phyloP scores from a whole-genome alignment of 2,797 vertebrate genomes.

The Cossypha dichroa region DNA sequence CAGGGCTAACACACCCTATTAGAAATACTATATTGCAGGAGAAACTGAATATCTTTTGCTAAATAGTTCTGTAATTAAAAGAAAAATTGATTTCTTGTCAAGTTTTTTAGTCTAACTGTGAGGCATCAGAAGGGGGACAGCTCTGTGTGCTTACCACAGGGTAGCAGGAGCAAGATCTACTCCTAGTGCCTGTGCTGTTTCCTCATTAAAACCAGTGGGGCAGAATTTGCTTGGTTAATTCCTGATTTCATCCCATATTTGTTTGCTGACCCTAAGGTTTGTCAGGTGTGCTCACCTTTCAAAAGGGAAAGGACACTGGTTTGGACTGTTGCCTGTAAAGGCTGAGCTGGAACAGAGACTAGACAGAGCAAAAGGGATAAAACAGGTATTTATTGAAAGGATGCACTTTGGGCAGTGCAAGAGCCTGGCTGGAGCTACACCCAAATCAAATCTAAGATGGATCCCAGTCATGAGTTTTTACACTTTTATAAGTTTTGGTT shows the following conservation, averaged over 20 bases:
- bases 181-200: background rate
- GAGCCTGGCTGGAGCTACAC: too few species aligned
- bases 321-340: background rate
- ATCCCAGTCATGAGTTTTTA: too few species aligned
- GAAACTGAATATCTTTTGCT: background rate
- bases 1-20: background rate
- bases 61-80: background rate
- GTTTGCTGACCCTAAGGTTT: background rate
- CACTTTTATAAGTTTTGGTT: too few species aligned
- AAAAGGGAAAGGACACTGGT: conserved; percentile 31
- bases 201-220: background rate
- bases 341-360: too few species aligned
- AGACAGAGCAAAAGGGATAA: too few species aligned
- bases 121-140: background rate
- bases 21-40: background rate
- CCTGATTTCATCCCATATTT: background rate
- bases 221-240: background rate
- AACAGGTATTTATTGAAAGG: too few species aligned
- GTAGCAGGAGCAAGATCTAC: background rate
- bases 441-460: too few species aligned
- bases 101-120: background rate
- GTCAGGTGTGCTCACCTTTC: background rate
- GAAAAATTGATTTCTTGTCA: background rate
- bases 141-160: background rate
- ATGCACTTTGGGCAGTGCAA: too few species aligned